Evolutionary conservation across 2,888 invertebrate genomes (phyloP).

Genomic region (Caenorhabditis imperialis): DNA sequence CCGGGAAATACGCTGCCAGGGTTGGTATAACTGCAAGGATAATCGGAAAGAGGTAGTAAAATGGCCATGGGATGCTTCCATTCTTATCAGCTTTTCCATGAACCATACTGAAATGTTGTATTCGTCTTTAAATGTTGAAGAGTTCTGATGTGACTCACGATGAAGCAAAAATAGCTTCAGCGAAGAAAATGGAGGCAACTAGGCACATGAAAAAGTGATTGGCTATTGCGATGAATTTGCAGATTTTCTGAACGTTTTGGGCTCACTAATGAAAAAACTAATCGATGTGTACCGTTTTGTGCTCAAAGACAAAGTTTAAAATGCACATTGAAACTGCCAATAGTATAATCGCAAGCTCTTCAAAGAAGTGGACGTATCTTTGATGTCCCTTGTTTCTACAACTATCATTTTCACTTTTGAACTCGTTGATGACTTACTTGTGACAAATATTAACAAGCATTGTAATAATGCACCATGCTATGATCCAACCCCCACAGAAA

Average conservation of each 20-base stretch:
- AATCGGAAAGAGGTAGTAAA: constrained; percentile 62
- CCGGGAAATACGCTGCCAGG: constrained; percentile 53
- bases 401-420: not conserved
- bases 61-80: constrained; percentile 53
- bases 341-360: constrained; percentile 62
- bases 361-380: constrained; percentile 61
- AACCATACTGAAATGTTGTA: constrained; percentile 54
- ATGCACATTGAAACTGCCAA: constrained; percentile 57
- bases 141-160: constrained; percentile 46
- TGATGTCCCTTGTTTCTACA: constrained; percentile 66
- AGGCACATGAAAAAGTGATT: constrained; percentile 65
- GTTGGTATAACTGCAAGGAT: constrained; percentile 56
- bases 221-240: constrained; percentile 56
- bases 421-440: constrained; percentile 34
- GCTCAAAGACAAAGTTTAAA: constrained; percentile 50
- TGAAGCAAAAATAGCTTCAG: constrained; percentile 65
- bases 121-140: not conserved
- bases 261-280: no score
- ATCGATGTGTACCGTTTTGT: constrained; percentile 22
- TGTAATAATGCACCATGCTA: constrained; percentile 64
- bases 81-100: constrained; percentile 62
- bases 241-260: constrained; percentile 46
- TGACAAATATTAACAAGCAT: constrained; percentile 60
- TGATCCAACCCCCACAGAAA: constrained; percentile 60
- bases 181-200: constrained; percentile 56